Evolutionary conservation across 2,797 vertebrate genomes (phyloP).

Genomic region (Gobionotothen gibberifrons): DNA sequence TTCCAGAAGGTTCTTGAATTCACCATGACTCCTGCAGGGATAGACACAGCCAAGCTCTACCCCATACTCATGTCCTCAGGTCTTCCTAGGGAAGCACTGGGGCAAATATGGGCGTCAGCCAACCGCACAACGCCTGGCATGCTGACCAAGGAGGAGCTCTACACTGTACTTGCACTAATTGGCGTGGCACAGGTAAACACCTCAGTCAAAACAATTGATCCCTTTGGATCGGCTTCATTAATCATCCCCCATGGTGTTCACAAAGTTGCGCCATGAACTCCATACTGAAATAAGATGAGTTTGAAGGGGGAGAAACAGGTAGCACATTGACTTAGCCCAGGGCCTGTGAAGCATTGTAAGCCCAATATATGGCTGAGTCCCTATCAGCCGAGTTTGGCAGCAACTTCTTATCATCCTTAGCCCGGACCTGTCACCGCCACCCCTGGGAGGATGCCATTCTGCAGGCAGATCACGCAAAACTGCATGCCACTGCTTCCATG

Average conservation of each 20-base stretch:
- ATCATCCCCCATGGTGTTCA: conserved; percentile 33
- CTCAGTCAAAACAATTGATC: conserved; percentile 35
- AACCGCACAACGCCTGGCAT: conserved; percentile 97
- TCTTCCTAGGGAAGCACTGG: conserved; percentile 95
- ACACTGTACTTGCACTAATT: conserved; percentile 93
- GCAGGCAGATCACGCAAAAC: conserved; percentile 61
- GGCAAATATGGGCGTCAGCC: conserved; percentile 98
- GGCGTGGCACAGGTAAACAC: conserved; percentile 93
- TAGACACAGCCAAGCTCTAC: conserved; percentile 97
- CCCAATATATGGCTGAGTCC: conserved; percentile 45
- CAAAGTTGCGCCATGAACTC: conserved; percentile 23
- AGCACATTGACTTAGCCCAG: conserved; percentile 23
- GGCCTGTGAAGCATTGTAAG: conserved; percentile 48
- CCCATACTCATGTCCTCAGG: conserved; percentile 98
- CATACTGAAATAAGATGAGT: conserved; percentile 34
- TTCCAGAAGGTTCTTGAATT: conserved; percentile 97
- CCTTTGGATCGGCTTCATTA: conserved; percentile 34
- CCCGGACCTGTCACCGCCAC: conserved; percentile 55
- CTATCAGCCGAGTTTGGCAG: conserved; percentile 59
- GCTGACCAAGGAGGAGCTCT: conserved; percentile 98
- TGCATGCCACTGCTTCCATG: conserved; percentile 52
- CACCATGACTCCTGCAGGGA: conserved; percentile 93
- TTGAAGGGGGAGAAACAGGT: conserved; percentile 28
- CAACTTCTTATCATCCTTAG: conserved; percentile 70
- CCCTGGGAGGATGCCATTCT: conserved; percentile 66